Evolutionary conservation across 2,888 invertebrate genomes (phyloP), one percentile per base, ranked within the genome.

Genomic region (Pristionchus arcanus): DNA sequence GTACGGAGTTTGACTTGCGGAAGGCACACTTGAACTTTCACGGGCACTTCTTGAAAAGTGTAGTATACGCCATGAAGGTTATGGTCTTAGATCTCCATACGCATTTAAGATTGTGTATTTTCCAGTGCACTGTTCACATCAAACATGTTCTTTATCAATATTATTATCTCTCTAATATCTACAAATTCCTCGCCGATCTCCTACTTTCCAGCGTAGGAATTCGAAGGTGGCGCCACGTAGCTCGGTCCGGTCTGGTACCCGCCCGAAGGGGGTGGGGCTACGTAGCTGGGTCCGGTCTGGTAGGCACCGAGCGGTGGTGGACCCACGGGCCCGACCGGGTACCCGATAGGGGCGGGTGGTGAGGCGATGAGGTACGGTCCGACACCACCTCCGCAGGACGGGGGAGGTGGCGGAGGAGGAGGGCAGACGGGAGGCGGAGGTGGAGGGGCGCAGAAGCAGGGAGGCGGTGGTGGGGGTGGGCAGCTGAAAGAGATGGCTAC

Each of bases 291-390:
- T 4, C 81, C 81, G 49, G 49, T 53, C 28, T 81, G 81, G 81
- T 77, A 77, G 0, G n/a, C n/a, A n/a, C n/a, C n/a, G n/a, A n/a
- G n/a, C n/a, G 71, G 68, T 19, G 68, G 68, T 5, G 68, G 71
- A 42, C 74, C 74, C 15, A 81, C 28, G 19, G 81, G 81, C 49
- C 49, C 81, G 13, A 28, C n/a, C 49, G 81, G 81, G 81, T 81
- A 74, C 49, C 49, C 81, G 25, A 53, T 81, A n/a, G 81, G 81
- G n/a, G 81, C 81, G 13, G 81, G 81, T 3, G 49, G 77, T 21
- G 68, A 37, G 37, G 74, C 37, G 74, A 37, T 74, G 37, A 74
- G 81, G 49, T 81, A 81, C 49, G 81, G 81, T 3, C 81, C 81
- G n/a, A 5, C 21, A 4, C 81, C 42, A 28, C 42, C 81, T 11